Conservation (phyloP, 2,888 invertebrate species). For the Catocala nupta region DNA sequence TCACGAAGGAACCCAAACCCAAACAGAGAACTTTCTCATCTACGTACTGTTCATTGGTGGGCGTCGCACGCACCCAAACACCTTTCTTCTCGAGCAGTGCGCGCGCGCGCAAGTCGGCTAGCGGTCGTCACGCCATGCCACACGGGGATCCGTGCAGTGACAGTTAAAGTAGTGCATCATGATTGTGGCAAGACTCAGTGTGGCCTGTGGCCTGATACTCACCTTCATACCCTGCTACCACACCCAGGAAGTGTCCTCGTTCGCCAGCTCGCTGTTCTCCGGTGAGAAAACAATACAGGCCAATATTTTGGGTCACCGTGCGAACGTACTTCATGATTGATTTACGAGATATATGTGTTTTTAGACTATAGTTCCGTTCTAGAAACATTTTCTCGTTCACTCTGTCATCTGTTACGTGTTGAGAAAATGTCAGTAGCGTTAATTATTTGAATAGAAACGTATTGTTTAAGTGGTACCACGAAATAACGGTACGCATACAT, state of each 20-base stretch:
- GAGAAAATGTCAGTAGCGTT: constrained; percentile 17
- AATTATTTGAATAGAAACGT: constrained; percentile 33
- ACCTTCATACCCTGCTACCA: constrained; percentile 56
- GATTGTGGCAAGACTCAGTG: constrained; percentile 62
- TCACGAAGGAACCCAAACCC: constrained; percentile 3
- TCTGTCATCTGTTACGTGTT: constrained; percentile 1
- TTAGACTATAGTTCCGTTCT: constrained; percentile 29
- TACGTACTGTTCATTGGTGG: constrained; percentile 38
- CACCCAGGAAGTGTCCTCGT: constrained; percentile 90
- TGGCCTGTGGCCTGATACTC: constrained; percentile 59
- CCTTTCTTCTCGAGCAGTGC: constrained; percentile 71
- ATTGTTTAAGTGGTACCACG: constrained; percentile 29
- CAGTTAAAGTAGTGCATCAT: constrained; percentile 64
- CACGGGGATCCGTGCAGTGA: constrained; percentile 54
- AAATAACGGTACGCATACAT: constrained; percentile 42
- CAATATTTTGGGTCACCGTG: constrained; percentile 34
- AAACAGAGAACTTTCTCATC: constrained; percentile 31
- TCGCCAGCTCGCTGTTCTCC: constrained; percentile 94
- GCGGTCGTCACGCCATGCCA: constrained; percentile 73
- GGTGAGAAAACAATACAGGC: constrained; percentile 83
- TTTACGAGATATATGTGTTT: constrained; percentile 34
- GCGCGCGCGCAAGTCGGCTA: constrained; percentile 62
- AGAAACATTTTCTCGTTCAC: constrained; percentile 32
- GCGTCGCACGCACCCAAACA: constrained; percentile 54
- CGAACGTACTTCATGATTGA: constrained; percentile 12